These are phyloP conservation scores for Temnopleurus reevesii DNA, from an alignment of 53 echinoderm and acorn worm genomes.

Conservation along the genomic window DNA sequence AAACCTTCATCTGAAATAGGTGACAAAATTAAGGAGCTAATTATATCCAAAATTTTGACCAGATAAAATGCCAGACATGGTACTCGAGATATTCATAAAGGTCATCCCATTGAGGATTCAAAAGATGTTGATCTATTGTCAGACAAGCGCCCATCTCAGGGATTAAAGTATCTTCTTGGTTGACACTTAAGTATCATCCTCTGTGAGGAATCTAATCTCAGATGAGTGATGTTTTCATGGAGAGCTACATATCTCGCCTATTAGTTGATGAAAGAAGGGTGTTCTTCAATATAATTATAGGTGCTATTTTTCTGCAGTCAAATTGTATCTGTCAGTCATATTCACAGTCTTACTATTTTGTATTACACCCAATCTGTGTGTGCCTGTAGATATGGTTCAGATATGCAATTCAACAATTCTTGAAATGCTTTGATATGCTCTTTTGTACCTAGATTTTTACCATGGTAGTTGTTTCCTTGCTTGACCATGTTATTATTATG, in stretches of 20 bases:
- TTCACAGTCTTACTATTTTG: too few species aligned
- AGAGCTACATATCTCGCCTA: not conserved
- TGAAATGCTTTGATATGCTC: too few species aligned
- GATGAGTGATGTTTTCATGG: conserved; percentile 35
- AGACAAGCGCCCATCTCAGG: not conserved
- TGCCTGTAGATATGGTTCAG: too few species aligned
- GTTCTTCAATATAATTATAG: too few species aligned
- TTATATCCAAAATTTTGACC: not conserved
- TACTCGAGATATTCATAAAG: not conserved
- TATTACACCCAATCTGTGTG: too few species aligned
- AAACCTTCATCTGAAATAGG: not conserved
- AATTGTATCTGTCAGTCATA: too few species aligned
- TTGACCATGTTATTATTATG: too few species aligned
- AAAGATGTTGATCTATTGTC: not conserved
- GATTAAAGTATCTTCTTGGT: conserved; percentile 6
- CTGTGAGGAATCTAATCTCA: conserved; percentile 1
- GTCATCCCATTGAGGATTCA: not conserved
- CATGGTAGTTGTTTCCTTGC: too few species aligned
- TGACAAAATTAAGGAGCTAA: not conserved
- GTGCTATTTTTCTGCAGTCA: too few species aligned
- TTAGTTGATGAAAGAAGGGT: conserved; percentile 17
- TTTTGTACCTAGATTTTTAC: too few species aligned
- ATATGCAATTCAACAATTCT: too few species aligned
- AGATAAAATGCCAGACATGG: not conserved
- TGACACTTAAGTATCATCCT: not conserved